phyloP scores from a whole-genome alignment of 2,797 vertebrate species.

The Malurus leucopterus region DNA sequence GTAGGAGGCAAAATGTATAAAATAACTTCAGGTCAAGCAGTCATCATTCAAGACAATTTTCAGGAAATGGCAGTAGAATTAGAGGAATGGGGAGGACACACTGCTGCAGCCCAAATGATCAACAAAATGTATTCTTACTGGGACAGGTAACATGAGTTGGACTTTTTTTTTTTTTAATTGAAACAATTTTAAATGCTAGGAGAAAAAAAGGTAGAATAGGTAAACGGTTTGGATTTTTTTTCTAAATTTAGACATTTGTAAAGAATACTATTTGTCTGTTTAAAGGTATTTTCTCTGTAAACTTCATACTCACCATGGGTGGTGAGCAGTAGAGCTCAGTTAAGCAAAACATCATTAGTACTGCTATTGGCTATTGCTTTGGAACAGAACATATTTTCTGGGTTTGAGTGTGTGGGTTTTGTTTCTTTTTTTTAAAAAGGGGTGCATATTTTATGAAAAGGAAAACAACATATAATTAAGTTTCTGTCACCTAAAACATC shows the following conservation, averaged over 20 bases:
- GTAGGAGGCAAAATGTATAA: background rate
- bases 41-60: background rate
- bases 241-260: conserved; percentile 27
- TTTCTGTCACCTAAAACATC: background rate
- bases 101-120: background rate
- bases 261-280: conserved; percentile 61
- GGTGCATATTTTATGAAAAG: background rate
- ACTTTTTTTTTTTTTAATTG: background rate
- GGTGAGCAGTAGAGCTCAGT: conserved; percentile 34
- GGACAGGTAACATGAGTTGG: background rate
- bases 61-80: background rate
- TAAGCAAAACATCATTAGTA: background rate
- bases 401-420: background rate
- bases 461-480: background rate
- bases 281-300: conserved; percentile 49
- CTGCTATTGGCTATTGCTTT: background rate
- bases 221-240: background rate
- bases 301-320: conserved; percentile 59
- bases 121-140: background rate
- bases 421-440: background rate
- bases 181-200: background rate
- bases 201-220: background rate
- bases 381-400: background rate
- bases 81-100: accelerated
- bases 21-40: background rate